Base-by-base conservation (phyloP, 2,113 vertebrate genomes). In the Proteles cristata region DNA sequence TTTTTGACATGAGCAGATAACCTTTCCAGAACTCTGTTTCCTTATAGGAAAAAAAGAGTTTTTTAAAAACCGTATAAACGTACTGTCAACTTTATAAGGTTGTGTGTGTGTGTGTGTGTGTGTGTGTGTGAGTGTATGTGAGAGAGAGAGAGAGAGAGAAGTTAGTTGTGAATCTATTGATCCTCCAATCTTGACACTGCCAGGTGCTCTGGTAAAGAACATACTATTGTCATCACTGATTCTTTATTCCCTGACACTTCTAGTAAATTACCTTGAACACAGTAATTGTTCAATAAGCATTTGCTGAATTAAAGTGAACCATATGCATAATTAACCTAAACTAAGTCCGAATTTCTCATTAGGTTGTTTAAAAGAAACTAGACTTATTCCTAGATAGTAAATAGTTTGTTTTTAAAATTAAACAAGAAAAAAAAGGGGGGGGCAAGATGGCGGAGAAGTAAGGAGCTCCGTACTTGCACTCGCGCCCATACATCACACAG, bases 331-430 rank as follows among this genome's bases (percentile, higher is more conserved):
- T 81, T 94, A 90, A 85, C 80, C 28, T 68, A 50, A 11, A 50
- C 50, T 50, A 55, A 71, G 35, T 80, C 73, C 74, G 35, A 84
- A 65, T 68, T 77, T 89, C 79, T 89, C 68, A 26, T 86, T 92
- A 89, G 77, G 63, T 91, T 92, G 28, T 86, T 86, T 82, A 39
- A 86, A 93, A 86, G n/a, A 95, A 98, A 95, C 11, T 71, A 88
- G 7, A 77, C 73, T 71, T 94, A 87, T 45, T 79, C 17, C 65
- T 31, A 93, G 16, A 81, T 19, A 96, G 39, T 19, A 89, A 97
- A 94, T 39, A 74, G n/a, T 77, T 35, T 71, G 0, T 9, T 89
- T 71, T 58, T 88, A 69, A 93, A 95, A 73, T 63, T 84, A 88
- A 84, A 91, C 25, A 89, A 68, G 15, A 80, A 63, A 63, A n/a